Evolutionary conservation across 2,888 invertebrate species (phyloP), one percentile per base, ranked within the genome.

Genomic region (Acleris laterana): DNA sequence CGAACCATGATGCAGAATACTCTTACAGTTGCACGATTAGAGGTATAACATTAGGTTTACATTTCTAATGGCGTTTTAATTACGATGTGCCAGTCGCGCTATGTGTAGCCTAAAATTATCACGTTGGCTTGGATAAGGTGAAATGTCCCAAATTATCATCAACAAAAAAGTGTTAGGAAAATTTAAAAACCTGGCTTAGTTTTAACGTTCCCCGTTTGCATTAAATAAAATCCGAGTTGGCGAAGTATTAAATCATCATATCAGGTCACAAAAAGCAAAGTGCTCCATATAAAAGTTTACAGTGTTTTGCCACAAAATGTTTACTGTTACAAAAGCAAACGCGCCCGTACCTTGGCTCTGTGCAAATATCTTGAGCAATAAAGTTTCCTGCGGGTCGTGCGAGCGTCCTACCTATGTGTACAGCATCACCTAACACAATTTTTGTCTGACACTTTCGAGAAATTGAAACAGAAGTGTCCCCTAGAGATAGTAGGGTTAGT

Each of bases 391-490:
- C 59, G 49, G 51, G 46, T 56, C 49, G 62, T 50, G 32, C 20
- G 65, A 67, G 44, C 71, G 67, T 74, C 72, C 71, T 71, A 71
- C 16, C 60, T 56, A 65, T 56, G 71, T 72, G 68, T 74, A 17
- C 62, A 63, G 70, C 59, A 72, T 76, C 77, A 74, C 79, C 80
- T 83, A 86, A 88, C 79, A 83, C 84, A 86, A 85, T 87, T 88
- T 85, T 81, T 81, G 77, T 77, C 70, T 81, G 80, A 83, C 83
- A 81, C 80, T 84, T 84, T 79, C 82, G 72, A 81, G 81, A 78
- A 89, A 89, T 89, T 89, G 89, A 87, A 89, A 89, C 87, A 85
- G 83, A 88, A 89, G 84, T 81, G 85, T 83, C 79, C 78, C 81
- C 75, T 71, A 69, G 81, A 83, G 80, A 75, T 74, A 77, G 77